A percentile compares a stretch with the other conserved stretches of the same genome.
Evolutionary conservation across 2,888 invertebrate species (phyloP).

Genomic region (Ceraclea dissimilis): DNA sequence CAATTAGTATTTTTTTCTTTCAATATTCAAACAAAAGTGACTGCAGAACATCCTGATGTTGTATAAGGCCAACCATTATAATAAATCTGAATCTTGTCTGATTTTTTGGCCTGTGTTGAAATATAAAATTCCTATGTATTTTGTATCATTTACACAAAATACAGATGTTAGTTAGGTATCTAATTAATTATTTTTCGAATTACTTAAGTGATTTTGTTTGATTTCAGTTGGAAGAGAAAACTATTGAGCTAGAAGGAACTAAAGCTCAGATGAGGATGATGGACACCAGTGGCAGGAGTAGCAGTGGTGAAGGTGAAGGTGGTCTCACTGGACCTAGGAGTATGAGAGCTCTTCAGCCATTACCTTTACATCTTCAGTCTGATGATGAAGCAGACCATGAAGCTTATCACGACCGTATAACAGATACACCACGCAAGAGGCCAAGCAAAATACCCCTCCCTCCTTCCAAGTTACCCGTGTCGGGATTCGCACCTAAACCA

Average conservation of each 20-base stretch:
- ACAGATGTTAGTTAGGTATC: no score
- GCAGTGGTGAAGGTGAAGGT: slow-evolving; percentile 34
- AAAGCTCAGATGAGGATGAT: slow-evolving; percentile 67
- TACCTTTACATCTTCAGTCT: slow-evolving; percentile 41
- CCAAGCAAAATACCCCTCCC: slow-evolving; percentile 69
- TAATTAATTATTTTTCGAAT: no score
- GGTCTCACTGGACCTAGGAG: slow-evolving; percentile 34
- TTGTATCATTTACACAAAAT: no score
- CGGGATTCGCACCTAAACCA: slow-evolving; percentile 56
- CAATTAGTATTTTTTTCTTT: no score
- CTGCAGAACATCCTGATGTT: no score
- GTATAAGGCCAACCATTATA: no score
- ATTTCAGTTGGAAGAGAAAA: slow-evolving; percentile 70
- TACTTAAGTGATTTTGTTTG: background rate
- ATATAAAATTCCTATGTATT: no score
- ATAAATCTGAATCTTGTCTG: no score
- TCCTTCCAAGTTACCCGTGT: slow-evolving; percentile 37
- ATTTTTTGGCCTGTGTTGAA: no score
- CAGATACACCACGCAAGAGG: slow-evolving; percentile 38
- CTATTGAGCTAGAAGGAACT: slow-evolving; percentile 77
- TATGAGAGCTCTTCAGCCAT: slow-evolving; percentile 45
- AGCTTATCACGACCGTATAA: slow-evolving; percentile 28
- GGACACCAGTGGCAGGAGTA: slow-evolving; percentile 48
- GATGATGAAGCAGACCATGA: slow-evolving; percentile 51
- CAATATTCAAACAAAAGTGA: no score